Evolutionary conservation across 64 coral and sea anemone species (phyloP).

Genomic region (Dendronephthya gigantea): DNA sequence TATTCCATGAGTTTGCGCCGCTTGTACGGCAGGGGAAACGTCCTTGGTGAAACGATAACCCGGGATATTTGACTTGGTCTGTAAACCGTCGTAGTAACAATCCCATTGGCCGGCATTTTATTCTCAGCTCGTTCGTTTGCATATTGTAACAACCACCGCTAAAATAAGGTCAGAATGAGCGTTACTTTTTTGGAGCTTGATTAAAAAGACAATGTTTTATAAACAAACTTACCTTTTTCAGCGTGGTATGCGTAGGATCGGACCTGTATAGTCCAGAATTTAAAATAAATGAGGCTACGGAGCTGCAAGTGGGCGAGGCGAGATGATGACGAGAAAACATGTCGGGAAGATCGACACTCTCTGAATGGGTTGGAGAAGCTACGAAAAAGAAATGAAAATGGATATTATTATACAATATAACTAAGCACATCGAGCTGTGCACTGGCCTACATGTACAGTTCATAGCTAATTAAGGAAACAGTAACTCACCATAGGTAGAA

Average conservation of each 20-base stretch:
- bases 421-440: background rate
- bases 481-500: background rate
- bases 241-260: background rate
- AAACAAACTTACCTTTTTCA: background rate
- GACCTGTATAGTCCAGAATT: background rate
- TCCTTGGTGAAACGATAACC: background rate
- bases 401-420: background rate
- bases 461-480: background rate
- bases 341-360: background rate
- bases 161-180: background rate
- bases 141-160: background rate
- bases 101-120: background rate
- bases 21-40: conserved; percentile 4
- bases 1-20: conserved; percentile 13
- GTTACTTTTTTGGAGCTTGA: too few relatives aligned
- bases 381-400: background rate
- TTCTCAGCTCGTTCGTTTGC: background rate
- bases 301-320: background rate
- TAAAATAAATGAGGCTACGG: background rate
- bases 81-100: background rate
- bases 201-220: too few relatives aligned
- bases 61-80: background rate
- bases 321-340: conserved; percentile 1
- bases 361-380: background rate
- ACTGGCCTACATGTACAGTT: background rate